A percentile compares a stretch with the other conserved stretches of the same genome.
These are phyloP conservation scores for Leptestheria dahalacensis DNA, from an alignment of 1,140 invertebrate genomes.

Conservation along the genomic window DNA sequence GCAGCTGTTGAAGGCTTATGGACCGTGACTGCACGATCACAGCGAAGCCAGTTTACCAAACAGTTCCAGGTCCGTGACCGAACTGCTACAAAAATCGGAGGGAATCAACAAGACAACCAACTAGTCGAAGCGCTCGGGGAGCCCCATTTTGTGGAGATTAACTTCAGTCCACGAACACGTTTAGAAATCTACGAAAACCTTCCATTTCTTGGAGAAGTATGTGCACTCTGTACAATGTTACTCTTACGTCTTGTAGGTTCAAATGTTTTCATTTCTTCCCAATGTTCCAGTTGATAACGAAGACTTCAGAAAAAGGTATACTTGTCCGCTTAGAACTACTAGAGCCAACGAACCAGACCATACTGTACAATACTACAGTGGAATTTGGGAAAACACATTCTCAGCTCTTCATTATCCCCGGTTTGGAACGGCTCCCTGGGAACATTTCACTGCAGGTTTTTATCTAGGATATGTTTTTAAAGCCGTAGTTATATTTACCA, in stretches of 20 bases:
- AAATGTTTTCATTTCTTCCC: background rate
- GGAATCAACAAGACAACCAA: background rate
- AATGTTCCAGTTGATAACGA: background rate
- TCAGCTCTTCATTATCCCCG: background rate
- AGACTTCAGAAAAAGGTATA: background rate
- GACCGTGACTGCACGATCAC: background rate
- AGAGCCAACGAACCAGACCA: background rate
- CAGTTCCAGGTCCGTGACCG: background rate
- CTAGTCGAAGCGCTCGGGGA: background rate
- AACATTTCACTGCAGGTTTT: background rate
- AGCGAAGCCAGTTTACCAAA: background rate
- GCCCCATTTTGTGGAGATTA: background rate
- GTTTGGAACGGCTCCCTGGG: background rate
- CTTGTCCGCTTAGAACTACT: background rate
- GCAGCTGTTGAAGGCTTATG: background rate
- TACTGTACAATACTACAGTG: background rate
- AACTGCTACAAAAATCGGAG: background rate
- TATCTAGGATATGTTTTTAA: background rate
- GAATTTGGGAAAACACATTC: background rate
- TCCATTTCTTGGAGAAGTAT: background rate
- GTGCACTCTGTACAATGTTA: too few relatives aligned
- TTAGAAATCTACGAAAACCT: background rate
- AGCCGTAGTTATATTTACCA: background rate
- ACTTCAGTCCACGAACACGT: background rate
- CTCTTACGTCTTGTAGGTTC: too few relatives aligned